phyloP scores from a whole-genome alignment of 2,797 vertebrate genomes.

The Hydrolagus colliei region DNA sequence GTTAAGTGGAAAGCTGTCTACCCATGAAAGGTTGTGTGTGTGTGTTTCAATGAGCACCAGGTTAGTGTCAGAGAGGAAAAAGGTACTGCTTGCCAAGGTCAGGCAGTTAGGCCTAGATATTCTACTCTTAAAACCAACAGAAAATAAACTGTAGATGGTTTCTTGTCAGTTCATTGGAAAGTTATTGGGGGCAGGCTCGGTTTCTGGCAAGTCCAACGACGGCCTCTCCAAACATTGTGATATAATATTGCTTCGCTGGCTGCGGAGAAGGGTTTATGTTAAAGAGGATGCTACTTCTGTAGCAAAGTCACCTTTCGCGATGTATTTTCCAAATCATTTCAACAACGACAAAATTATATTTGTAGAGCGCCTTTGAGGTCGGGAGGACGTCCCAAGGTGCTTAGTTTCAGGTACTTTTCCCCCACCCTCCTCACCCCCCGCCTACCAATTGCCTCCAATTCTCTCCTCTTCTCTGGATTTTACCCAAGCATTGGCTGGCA shows the following conservation, averaged over 20 bases:
- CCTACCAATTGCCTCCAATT: too few relatives aligned
- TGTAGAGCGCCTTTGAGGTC: too few relatives aligned
- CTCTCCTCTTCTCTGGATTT: too few relatives aligned
- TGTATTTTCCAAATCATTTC: too few relatives aligned
- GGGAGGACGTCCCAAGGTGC: too few relatives aligned
- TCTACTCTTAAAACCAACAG: not conserved
- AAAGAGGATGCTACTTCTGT: not conserved
- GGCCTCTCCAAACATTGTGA: not conserved
- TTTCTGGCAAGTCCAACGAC: not conserved
- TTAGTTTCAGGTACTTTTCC: too few relatives aligned
- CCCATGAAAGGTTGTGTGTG: conserved; percentile 28
- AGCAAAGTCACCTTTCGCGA: too few relatives aligned
- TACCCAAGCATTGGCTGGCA: too few relatives aligned
- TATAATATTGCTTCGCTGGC: not conserved
- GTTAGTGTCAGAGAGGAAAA: not conserved
- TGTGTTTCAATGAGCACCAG: conserved; percentile 32
- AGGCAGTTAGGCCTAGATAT: not conserved
- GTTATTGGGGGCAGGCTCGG: not conserved
- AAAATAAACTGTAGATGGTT: not conserved
- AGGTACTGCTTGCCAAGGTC: not conserved
- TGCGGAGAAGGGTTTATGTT: not conserved
- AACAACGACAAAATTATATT: too few relatives aligned
- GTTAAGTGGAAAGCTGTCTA: not conserved
- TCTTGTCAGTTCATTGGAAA: not conserved
- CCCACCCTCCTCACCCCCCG: too few relatives aligned